A percentile compares a stretch with the other conserved stretches of the same genome.
These are phyloP conservation scores for Drosophila demipolita DNA, from an alignment of 2,888 invertebrate genomes.

Conservation along the genomic window DNA sequence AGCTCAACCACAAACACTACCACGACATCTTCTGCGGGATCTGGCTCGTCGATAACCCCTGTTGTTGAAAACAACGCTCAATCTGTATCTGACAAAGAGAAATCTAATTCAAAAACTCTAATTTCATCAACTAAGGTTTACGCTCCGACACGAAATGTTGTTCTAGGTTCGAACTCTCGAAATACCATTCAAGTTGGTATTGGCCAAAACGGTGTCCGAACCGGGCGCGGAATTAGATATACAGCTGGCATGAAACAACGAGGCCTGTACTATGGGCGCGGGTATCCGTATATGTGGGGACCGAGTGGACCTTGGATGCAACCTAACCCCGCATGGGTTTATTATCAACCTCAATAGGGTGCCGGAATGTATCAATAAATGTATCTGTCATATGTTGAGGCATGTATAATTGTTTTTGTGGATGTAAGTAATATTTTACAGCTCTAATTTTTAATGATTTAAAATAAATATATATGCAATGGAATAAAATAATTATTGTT, in stretches of 20 bases:
- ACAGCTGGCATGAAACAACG: constrained; percentile 10
- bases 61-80: background rate
- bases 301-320: constrained; percentile 42
- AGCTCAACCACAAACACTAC: constrained; percentile 13
- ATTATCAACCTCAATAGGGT: constrained; percentile 56
- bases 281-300: constrained; percentile 72
- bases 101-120: background rate
- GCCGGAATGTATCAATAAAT: constrained; percentile 15
- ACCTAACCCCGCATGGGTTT: constrained; percentile 50
- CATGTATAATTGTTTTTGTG: constrained; percentile 1
- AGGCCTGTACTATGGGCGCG: constrained; percentile 18
- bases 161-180: background rate
- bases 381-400: constrained; percentile 1
- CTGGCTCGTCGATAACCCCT: background rate
- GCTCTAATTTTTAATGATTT: constrained; percentile 16
- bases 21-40: background rate
- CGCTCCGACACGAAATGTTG: constrained; percentile 2
- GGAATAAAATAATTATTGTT: constrained; percentile 13
- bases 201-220: background rate
- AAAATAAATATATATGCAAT: constrained; percentile 47
- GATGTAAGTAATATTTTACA: constrained; percentile 14
- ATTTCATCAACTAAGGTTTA: constrained; percentile 14
- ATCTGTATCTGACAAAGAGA: background rate
- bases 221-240: constrained; percentile 11
- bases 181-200: background rate